Percentiles rank a stretch among this genome's conserved stretches.
Conservation (phyloP, 2,888 invertebrate species). For the Bimastos eiseni region DNA sequence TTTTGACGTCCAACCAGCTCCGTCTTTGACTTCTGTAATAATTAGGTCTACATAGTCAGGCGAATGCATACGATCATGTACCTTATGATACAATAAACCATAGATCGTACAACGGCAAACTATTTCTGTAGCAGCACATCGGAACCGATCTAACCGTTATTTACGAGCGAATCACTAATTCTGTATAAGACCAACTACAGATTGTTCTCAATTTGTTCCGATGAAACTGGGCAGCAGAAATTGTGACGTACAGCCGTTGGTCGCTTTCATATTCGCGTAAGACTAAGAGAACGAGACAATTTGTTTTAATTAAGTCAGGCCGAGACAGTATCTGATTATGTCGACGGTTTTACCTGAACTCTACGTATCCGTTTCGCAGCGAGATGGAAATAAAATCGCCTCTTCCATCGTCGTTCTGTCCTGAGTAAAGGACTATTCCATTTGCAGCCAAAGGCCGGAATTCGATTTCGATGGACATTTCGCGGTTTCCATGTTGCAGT, state of each 20-base stretch:
- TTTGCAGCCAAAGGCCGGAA: conserved; percentile 81
- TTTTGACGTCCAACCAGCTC: too few species aligned
- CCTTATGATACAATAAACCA: background rate
- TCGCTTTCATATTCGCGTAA: background rate
- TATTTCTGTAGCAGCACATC: too few species aligned
- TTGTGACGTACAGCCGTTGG: background rate
- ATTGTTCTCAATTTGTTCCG: background rate
- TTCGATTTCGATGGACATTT: conserved; percentile 82
- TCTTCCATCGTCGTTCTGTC: conserved; percentile 79
- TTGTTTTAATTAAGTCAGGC: background rate
- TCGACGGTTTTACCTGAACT: conserved; percentile 70
- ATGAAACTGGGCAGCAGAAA: background rate
- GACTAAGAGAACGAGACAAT: background rate
- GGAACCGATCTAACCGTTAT: background rate
- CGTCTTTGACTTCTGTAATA: too few species aligned
- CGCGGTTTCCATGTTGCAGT: conserved; percentile 77
- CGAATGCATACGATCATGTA: too few species aligned
- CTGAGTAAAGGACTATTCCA: conserved; percentile 82
- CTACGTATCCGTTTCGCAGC: conserved; percentile 77
- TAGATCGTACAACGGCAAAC: background rate
- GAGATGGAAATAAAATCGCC: conserved; percentile 86
- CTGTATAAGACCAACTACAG: background rate
- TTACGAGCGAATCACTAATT: background rate
- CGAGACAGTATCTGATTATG: background rate
- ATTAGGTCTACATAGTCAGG: too few species aligned